Evolutionary conservation across 2,797 vertebrate species (phyloP).

Genomic region (Pseudochirops corinnae): DNA sequence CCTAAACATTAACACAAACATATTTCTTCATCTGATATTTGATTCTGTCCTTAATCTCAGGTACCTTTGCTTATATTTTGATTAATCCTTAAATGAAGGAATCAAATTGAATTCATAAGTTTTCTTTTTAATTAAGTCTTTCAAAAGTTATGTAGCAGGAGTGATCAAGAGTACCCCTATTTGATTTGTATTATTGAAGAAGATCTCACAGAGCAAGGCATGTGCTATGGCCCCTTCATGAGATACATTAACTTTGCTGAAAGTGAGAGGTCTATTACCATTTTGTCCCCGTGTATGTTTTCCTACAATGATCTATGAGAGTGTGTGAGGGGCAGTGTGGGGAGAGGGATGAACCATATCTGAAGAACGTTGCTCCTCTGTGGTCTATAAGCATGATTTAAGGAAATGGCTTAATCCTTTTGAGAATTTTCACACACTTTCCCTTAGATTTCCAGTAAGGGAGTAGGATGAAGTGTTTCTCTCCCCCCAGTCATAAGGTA

Average conservation of each 20-base stretch:
- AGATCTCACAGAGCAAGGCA: neutral
- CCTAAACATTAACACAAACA: neutral
- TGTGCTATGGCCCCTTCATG: neutral
- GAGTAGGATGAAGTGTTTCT: neutral
- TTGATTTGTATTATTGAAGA: neutral
- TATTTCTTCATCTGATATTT: slow-evolving; percentile 16
- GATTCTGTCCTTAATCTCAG: neutral
- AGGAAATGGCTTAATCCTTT: neutral
- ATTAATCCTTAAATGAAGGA: neutral
- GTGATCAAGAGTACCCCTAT: neutral
- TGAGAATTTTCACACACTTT: neutral
- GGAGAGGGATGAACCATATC: neutral
- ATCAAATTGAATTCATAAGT: neutral
- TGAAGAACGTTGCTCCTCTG: neutral
- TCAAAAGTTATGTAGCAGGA: neutral
- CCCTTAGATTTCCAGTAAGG: neutral
- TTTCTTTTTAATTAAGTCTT: neutral
- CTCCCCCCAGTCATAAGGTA: neutral
- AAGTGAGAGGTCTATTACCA: neutral
- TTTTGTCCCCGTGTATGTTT: neutral
- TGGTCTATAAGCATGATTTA: neutral
- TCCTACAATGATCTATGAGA: neutral
- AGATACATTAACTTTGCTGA: neutral
- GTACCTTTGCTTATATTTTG: neutral
- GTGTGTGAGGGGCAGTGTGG: neutral